Evolutionary conservation across 2,888 invertebrate genomes (phyloP), one percentile per base, ranked within the genome.

Genomic region (Parnassius smintheus): DNA sequence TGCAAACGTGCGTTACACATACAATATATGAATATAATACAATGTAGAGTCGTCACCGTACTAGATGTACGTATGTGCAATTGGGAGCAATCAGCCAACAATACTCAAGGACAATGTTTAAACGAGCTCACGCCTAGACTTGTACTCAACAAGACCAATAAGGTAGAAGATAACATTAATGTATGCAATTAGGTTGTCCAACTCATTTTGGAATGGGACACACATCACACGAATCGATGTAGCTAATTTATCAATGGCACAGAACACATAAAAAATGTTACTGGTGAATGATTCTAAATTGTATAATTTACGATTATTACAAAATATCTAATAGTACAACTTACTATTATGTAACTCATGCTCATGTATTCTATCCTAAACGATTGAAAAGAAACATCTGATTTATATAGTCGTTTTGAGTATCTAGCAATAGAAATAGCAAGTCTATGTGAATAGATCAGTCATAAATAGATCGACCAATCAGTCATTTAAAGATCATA

Each of bases 11-110:
- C 70, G 67, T 66, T 72, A 66, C 66, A 68, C 73, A 80, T 73
- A 79, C 72, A 69, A 72, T 72, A 73, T 70, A 73, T 72, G 70
- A 66, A 68, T 74, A 73, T 72, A 74, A 70, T 65, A 70, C 72
- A 66, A 72, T 71, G 70, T 74, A 68, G 70, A 67, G 69, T 69
- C 72, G 69, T 68, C 65, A 68, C 69, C 71, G 70, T 74, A 73
- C 72, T 72, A 74, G 65, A 68, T 65, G 66, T 69, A 65, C 74
- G 76, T 69, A 65, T 74, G 76, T 74, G 82, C 78, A 80, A 79
- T 79, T 70, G 75, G 75, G 70, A 76, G 76, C 80, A 83, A 85
- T 84, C 81, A 84, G 85, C 81, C 81, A 83, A 87, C 83, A 84
- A 81, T 80, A 78, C 75, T 82, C 85, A 88, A 89, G 88, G 88